Evolutionary conservation across 2,888 invertebrate genomes (phyloP).

Genomic region (Teleogryllus oceanicus): DNA sequence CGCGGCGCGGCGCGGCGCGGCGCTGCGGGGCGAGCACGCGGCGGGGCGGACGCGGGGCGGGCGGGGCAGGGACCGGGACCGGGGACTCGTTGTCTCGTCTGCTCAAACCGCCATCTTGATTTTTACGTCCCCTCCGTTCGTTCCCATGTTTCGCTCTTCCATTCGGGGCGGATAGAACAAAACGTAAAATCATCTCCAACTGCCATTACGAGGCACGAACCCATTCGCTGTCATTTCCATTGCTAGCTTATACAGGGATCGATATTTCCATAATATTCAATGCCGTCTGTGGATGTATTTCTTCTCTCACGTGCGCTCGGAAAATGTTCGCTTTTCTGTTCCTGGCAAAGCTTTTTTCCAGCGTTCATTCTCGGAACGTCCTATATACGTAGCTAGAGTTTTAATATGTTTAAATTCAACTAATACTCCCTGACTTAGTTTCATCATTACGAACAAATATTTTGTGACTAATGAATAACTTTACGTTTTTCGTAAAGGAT

Average conservation of each 20-base stretch:
- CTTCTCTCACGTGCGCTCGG: constrained; percentile 6
- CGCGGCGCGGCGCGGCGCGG: neutral
- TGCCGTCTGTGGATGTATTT: constrained; percentile 5
- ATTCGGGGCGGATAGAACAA: neutral
- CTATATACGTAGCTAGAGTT: no score
- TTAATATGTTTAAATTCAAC: no score
- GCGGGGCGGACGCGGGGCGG: neutral
- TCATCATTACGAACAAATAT: no score
- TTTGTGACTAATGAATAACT: no score
- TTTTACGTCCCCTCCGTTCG: neutral
- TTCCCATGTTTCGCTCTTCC: neutral
- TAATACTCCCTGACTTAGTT: no score
- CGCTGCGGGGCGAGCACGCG: neutral
- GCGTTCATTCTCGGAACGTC: no score
- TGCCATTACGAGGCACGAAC: constrained; percentile 18
- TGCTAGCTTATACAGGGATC: constrained; percentile 7
- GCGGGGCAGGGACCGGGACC: neutral
- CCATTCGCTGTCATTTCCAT: constrained; percentile 7
- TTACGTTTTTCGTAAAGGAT: no score
- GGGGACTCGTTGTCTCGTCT: neutral
- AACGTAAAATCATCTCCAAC: constrained; percentile 2
- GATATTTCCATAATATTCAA: constrained; percentile 18
- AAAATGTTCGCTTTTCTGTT: constrained; percentile 11
- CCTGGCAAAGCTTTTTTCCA: neutral
- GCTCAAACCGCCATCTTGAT: constrained; percentile 9